Evolutionary conservation across 2,888 invertebrate genomes (phyloP).

Genomic region (Pristionchus maxplancki): DNA sequence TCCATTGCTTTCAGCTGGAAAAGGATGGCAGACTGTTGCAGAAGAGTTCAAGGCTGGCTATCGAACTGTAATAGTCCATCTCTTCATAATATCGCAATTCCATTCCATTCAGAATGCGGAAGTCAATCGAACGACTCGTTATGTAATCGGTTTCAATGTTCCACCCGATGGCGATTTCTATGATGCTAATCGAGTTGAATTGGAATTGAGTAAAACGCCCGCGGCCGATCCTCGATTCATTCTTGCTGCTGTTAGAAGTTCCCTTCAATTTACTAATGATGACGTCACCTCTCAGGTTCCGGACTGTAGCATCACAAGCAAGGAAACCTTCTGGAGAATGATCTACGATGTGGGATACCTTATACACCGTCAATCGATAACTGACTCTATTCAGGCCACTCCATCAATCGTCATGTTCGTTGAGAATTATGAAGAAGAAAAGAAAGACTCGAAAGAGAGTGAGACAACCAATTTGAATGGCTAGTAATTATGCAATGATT

Average conservation of each 20-base stretch:
- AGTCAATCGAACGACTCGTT: slow-evolving; percentile 36
- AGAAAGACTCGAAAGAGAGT: slow-evolving; percentile 17
- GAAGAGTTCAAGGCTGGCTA: slow-evolving; percentile 21
- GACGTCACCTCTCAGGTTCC: slow-evolving; percentile 18
- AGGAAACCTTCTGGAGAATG: slow-evolving; percentile 45
- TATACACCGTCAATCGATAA: neutral
- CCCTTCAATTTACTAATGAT: neutral
- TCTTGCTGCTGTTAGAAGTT: neutral
- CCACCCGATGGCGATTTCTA: slow-evolving; percentile 44
- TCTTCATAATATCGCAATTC: neutral
- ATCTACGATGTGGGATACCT: slow-evolving; percentile 21
- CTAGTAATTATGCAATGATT: neutral
- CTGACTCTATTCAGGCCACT: neutral
- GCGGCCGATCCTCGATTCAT: neutral
- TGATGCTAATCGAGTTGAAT: slow-evolving; percentile 29
- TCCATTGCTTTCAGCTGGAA: neutral
- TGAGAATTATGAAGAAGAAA: slow-evolving; percentile 3
- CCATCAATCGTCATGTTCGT: neutral
- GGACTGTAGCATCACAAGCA: neutral
- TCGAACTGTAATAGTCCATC: neutral
- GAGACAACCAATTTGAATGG: neutral
- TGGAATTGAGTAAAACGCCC: slow-evolving; percentile 7
- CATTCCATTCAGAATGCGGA: neutral
- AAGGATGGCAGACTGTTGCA: slow-evolving; percentile 3
- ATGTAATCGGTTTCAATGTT: slow-evolving; percentile 23